A percentile compares a stretch with the other conserved stretches of the same genome.
These are phyloP conservation scores for Serripes groenlandicus DNA, from an alignment of 2,888 invertebrate genomes.

Conservation along the genomic window DNA sequence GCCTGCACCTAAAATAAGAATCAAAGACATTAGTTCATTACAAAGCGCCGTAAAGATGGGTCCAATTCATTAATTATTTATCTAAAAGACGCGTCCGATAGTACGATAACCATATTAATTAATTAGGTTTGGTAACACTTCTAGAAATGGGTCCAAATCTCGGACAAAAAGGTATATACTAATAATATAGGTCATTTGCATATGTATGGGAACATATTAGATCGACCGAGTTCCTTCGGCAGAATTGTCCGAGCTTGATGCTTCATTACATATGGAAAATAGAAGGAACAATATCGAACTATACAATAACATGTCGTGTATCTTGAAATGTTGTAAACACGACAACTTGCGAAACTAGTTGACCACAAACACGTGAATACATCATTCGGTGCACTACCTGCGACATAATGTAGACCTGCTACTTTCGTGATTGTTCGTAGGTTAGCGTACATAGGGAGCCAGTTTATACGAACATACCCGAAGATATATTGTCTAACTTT, in stretches of 20 bases:
- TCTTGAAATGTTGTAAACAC: too few species aligned
- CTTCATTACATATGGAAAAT: too few species aligned
- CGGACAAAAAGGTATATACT: not conserved
- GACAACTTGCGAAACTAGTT: too few species aligned
- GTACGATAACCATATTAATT: constrained; percentile 11
- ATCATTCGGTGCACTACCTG: too few species aligned
- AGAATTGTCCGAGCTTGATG: not conserved
- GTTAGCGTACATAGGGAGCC: too few species aligned
- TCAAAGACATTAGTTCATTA: not conserved
- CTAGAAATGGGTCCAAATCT: not conserved
- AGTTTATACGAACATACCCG: too few species aligned
- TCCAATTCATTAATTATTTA: constrained; percentile 2
- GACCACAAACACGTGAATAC: too few species aligned
- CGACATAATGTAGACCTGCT: too few species aligned
- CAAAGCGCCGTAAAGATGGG: not conserved
- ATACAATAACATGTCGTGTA: not conserved
- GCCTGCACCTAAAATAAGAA: not conserved
- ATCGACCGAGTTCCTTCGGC: not conserved
- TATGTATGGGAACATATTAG: not conserved
- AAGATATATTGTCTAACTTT: too few species aligned
- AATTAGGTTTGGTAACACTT: not conserved
- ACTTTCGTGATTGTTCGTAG: too few species aligned
- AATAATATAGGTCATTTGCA: not conserved
- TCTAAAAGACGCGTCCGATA: not conserved
- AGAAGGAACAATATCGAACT: not conserved